Conservation (phyloP, 2,113 vertebrate species). For the Smithornis capensis region DNA sequence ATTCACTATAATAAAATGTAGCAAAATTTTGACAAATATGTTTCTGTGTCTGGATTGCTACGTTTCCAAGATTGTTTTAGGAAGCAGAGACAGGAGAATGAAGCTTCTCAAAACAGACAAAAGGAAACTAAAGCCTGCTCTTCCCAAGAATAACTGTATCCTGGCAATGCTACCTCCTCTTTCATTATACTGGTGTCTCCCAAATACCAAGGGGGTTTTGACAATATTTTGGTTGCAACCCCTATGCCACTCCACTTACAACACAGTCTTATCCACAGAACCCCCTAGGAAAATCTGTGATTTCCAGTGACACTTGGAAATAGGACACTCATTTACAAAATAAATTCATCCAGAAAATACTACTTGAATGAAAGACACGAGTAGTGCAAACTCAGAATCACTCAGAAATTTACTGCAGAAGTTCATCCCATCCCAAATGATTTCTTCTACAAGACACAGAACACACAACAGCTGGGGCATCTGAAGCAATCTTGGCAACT, state of each 20-base stretch:
- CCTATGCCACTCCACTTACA: neutral
- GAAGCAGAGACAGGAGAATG: neutral
- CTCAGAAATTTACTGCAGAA: neutral
- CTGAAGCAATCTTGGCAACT: neutral
- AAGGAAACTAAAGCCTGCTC: neutral
- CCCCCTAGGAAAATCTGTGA: neutral
- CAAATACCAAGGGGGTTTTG: neutral
- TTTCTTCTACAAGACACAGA: neutral
- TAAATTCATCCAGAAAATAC: neutral
- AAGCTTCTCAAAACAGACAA: neutral
- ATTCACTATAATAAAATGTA: neutral
- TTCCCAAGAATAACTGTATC: neutral
- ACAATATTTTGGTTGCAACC: neutral
- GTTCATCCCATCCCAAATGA: neutral
- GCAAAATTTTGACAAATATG: neutral
- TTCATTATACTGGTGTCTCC: neutral
- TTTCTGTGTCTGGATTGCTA: neutral
- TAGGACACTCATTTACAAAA: neutral
- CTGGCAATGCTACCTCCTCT: neutral
- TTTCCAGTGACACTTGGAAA: neutral
- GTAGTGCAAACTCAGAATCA: neutral
- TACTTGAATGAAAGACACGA: neutral
- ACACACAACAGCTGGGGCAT: neutral
- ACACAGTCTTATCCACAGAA: neutral
- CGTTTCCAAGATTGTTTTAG: neutral